Evolutionary conservation across 2,888 invertebrate genomes (phyloP).

Genomic region (Drosophila borborema): DNA sequence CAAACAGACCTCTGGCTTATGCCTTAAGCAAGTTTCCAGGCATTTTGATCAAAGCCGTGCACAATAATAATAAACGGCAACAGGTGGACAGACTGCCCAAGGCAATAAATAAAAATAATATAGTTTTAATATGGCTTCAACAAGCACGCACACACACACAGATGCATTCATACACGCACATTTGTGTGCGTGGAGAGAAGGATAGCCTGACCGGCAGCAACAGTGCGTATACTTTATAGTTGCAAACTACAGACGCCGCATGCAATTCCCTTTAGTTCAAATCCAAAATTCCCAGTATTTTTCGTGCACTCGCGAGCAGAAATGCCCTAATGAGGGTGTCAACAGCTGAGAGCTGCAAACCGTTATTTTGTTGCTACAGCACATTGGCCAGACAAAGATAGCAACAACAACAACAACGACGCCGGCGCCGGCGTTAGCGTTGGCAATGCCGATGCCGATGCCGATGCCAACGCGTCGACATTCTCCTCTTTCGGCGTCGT

Average conservation of each 20-base stretch:
- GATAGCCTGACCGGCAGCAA: constrained; percentile 41
- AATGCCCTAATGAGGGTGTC: constrained; percentile 43
- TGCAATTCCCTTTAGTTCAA: constrained; percentile 48
- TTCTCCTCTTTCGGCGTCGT: constrained; percentile 10
- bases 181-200: not conserved
- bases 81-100: constrained; percentile 53
- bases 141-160: constrained; percentile 3
- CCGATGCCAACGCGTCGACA: not conserved
- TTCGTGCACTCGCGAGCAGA: constrained; percentile 15
- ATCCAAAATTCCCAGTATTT: constrained; percentile 52
- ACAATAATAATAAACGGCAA: constrained; percentile 36
- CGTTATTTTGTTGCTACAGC: constrained; percentile 63
- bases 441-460: constrained; percentile 13
- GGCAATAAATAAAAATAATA: constrained; percentile 31
- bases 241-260: constrained; percentile 23
- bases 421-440: constrained; percentile 45
- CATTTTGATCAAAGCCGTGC: not conserved
- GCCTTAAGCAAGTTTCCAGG: not conserved
- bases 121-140: constrained; percentile 24
- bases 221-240: constrained; percentile 69
- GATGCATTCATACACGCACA: not conserved
- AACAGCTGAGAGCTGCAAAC: constrained; percentile 73
- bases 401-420: constrained; percentile 29
- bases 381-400: constrained; percentile 51
- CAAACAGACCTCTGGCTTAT: too few relatives aligned